Evolutionary conservation across 2,888 invertebrate genomes (phyloP).

Genomic region (Ochlodes sylvanus): DNA sequence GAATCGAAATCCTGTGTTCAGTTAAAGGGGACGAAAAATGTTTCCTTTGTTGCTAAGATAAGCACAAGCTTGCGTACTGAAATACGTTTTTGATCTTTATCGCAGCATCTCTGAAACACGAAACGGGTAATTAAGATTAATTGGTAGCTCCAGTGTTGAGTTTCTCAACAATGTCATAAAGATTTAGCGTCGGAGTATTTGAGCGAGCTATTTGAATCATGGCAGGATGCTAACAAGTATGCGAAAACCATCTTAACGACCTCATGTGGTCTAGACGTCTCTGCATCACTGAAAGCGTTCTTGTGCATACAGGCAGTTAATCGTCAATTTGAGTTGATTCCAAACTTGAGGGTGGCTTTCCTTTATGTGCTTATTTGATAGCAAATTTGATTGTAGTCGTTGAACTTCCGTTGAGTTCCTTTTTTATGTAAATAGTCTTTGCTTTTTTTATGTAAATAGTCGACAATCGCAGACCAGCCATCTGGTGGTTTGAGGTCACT

Average conservation of each 20-base stretch:
- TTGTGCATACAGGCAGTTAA: constrained; percentile 11
- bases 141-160: constrained; percentile 40
- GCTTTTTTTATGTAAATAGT: no score
- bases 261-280: constrained; percentile 24
- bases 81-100: constrained; percentile 43
- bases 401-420: no score
- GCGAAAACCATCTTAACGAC: constrained; percentile 17
- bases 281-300: background rate
- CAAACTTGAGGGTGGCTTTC: background rate
- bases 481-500: no score
- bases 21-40: constrained; percentile 56
- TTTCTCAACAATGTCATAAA: constrained; percentile 38
- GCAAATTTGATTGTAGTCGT: no score
- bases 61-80: constrained; percentile 41
- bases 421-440: no score
- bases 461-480: no score
- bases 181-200: constrained; percentile 35
- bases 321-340: background rate
- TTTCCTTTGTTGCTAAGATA: constrained; percentile 48
- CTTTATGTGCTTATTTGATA: background rate
- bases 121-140: constrained; percentile 45
- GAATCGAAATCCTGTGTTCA: constrained; percentile 52
- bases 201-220: constrained; percentile 27
- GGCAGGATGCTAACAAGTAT: constrained; percentile 13
- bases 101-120: constrained; percentile 39